Evolutionary conservation across 2,888 invertebrate species (phyloP).

Genomic region (Drosophila pseudotalamancana): DNA sequence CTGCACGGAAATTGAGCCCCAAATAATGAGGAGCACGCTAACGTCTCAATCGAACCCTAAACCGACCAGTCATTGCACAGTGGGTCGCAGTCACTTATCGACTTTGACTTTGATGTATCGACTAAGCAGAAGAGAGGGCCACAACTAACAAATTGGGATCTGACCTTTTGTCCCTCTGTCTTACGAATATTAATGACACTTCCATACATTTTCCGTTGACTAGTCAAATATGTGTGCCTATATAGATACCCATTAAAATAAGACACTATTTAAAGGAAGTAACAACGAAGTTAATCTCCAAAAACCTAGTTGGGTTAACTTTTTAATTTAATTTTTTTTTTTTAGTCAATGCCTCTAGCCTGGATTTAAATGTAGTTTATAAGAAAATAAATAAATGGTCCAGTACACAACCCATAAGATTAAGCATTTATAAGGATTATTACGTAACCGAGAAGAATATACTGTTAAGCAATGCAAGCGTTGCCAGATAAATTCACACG

Average conservation of each 20-base stretch:
- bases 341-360: no score
- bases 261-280: not conserved
- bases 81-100: constrained; percentile 22
- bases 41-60: constrained; percentile 74
- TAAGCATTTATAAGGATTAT: no score
- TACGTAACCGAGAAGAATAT: not conserved
- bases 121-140: not conserved
- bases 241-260: not conserved
- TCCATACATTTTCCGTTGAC: not conserved
- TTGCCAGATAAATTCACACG: not conserved
- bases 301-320: no score
- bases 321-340: no score
- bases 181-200: not conserved
- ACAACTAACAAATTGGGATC: not conserved
- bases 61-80: constrained; percentile 63
- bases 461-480: not conserved
- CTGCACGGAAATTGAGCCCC: constrained; percentile 68
- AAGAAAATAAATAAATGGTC: no score
- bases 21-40: constrained; percentile 73
- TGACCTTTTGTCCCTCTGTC: not conserved
- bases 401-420: no score
- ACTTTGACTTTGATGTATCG: constrained; percentile 8
- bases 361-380: no score
- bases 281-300: no score
- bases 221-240: not conserved